Conservation (phyloP, 23 tunicate genomes). For the Halocynthia aurantium region DNA sequence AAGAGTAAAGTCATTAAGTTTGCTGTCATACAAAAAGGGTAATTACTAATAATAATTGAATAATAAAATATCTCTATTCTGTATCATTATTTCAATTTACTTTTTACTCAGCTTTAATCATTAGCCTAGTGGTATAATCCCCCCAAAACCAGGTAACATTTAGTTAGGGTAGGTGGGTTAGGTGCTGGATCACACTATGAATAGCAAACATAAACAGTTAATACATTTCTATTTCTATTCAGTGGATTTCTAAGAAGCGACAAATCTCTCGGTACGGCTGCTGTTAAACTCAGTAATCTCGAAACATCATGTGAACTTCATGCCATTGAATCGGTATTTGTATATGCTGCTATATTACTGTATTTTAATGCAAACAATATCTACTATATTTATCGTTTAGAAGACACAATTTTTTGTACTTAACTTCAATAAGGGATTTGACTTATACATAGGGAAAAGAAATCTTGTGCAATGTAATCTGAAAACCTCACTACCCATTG, state of each 20-base stretch:
- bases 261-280: constrained; percentile 48
- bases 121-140: no score
- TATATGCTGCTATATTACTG: not conserved
- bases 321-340: constrained; percentile 66
- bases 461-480: not conserved
- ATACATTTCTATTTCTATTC: not conserved
- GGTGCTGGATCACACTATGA: no score
- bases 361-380: no score
- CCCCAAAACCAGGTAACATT: no score
- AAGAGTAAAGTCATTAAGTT: constrained; percentile 66
- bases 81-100: no score
- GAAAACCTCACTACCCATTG: no score
- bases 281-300: constrained; percentile 48
- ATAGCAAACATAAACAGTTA: no score
- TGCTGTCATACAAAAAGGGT: constrained; percentile 81
- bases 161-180: no score
- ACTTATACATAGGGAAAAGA: not conserved
- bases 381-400: no score
- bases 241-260: constrained; percentile 86
- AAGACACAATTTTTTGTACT: no score
- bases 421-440: no score
- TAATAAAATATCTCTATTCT: not conserved
- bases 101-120: no score
- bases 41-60: not conserved
- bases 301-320: constrained; percentile 68